Percentiles rank a stretch among this genome's conserved stretches.
These are phyloP conservation scores for Limnephilus auricula DNA, from an alignment of 2,888 invertebrate genomes.

Conservation along the genomic window DNA sequence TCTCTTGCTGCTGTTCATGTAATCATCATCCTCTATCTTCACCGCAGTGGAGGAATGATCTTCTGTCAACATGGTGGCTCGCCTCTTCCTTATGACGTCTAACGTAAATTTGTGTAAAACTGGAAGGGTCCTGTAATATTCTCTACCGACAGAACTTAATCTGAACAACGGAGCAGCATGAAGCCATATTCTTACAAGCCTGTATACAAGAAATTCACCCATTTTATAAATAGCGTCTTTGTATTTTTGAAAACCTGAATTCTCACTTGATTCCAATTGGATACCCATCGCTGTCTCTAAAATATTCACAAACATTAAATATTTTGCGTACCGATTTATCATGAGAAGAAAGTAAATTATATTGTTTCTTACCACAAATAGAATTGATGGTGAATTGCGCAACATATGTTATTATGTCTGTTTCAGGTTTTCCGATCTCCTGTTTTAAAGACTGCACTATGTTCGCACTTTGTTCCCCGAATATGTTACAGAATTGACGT, in stretches of 20 bases:
- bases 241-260: conserved; percentile 77
- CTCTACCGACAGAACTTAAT: conserved; percentile 73
- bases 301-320: conserved; percentile 65
- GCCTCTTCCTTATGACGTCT: conserved; percentile 49
- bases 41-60: neutral
- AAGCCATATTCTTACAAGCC: conserved; percentile 78
- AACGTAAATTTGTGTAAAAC: conserved; percentile 54
- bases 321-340: too few relatives aligned
- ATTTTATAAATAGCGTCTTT: conserved; percentile 77
- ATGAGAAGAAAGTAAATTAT: too few relatives aligned
- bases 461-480: conserved; percentile 70
- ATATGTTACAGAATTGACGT: conserved; percentile 71
- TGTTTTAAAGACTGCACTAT: conserved; percentile 70
- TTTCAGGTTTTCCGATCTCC: conserved; percentile 68
- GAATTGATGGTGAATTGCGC: conserved; percentile 76
- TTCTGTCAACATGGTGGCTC: conserved; percentile 18
- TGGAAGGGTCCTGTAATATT: conserved; percentile 71
- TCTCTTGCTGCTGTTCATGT: conserved; percentile 70
- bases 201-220: conserved; percentile 70
- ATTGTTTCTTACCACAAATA: conserved; percentile 74
- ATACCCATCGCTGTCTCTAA: conserved; percentile 87
- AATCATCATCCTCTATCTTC: conserved; percentile 40
- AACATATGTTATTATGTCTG: conserved; percentile 75
- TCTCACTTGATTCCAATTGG: conserved; percentile 79
- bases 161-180: conserved; percentile 77